Evolutionary conservation across 2,797 vertebrate species (phyloP), one percentile per base, ranked within the genome.

Genomic region (Cichlasoma orientale): DNA sequence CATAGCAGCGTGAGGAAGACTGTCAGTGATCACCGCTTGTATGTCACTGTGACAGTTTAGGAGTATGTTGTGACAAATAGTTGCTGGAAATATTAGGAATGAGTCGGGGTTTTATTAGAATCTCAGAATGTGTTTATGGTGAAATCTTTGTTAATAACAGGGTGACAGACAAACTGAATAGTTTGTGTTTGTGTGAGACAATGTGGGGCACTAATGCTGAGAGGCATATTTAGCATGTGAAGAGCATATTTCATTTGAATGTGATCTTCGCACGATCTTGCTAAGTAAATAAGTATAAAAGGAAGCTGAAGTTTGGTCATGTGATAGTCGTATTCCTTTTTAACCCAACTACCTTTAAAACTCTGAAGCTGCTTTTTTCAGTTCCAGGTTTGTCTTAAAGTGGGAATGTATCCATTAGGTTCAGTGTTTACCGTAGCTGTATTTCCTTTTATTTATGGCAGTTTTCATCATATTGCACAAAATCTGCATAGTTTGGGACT

Each of bases 111-210:
- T 44, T 44, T 5, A 44, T 44, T 44, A 44, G 29, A 50, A 56
- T 33, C 3, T 13, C 5, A n/a, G n/a, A n/a, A 86, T 29, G 56
- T 16, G 4, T 31, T 73, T 53, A 72, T 83, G 75, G 77, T 78
- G 25, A 71, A 75, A 77, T 27, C 1, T 36, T 47, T 4, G 23
- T 50, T 52, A 4, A 56, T 54, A 53, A 66, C 41, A 44, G 41
- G 41, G 41, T 44, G 41, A 44, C 41, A 44, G 13, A 16, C 41
- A 14, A 44, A 14, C 13, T 44, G 0, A 44, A 14, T 16, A 16
- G 13, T 14, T 14, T 16, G 4, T 44, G 4, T 44, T 44, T 16
- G 41, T 41, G 41, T 14, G 41, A 11, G 38, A 41, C 13, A 44
- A 11, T 41, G 41, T 14, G 41, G 41, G 41, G 14, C 13, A 44